Base-by-base conservation (phyloP, 2,113 vertebrate species). In the Peromyscus californicus region DNA sequence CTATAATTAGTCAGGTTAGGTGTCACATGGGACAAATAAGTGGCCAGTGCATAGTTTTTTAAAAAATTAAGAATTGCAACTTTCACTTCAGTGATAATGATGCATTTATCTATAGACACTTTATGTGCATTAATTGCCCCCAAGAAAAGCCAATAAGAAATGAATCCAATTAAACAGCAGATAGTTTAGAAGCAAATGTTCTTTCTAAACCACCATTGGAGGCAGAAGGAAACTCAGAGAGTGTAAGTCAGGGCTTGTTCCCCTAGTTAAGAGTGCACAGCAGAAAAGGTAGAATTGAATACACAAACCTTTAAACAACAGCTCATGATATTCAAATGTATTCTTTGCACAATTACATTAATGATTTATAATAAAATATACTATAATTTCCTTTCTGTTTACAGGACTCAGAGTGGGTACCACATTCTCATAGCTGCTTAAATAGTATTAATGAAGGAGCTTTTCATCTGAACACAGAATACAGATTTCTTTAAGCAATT, bases 41-140 rank as follows among this genome's bases (percentile, higher is more conserved):
- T 90, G 87, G 59, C 94, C 83, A 67, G 91, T 93, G 93, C 83
- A 95, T 96, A 94, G 90, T 95, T 96, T 86, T 95, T 95, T 21
- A 72, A 95, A 96, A 94, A 95, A 96, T 94, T 96, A 97, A 94
- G 91, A 96, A 97, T 93, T 74, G 33, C 93, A 97, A 91, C 95
- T 96, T 97, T 97, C 94, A 97, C 93, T 94, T 96, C 63, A 89
- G 91, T 98, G 86, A 95, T 94, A 97, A 97, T 91, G 97, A 97
- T 96, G 76, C 61, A 75, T 96, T 97, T 96, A 96, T 97, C 93
- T 97, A 76, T 96, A 96, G 95, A 79, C 91, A 96, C 75, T 94
- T 97, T 96, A 89, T 97, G 95, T 96, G 87, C 70, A 90, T 96
- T 97, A 96, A 98, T 96, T 98, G 93, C 51, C 74, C 82, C 93